phyloP scores from a whole-genome alignment of 1,140 invertebrate species.

The Battus philenor region DNA sequence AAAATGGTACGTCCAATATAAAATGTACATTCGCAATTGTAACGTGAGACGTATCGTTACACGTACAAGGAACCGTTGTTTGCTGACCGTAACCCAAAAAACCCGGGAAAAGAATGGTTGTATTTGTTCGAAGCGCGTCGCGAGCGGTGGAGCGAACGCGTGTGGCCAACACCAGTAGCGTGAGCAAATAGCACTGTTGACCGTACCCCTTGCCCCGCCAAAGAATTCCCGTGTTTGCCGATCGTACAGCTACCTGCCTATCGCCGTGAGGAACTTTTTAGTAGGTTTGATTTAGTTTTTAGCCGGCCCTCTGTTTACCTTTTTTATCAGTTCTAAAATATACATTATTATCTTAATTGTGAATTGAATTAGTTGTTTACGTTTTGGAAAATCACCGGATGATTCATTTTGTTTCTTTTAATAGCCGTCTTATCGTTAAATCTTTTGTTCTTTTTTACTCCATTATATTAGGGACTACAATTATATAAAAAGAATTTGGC shows the following conservation, averaged over 20 bases:
- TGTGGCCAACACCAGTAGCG: constrained; percentile 69
- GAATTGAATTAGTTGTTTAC: constrained; percentile 7
- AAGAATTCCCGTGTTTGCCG: constrained; percentile 51
- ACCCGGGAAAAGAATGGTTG: constrained; percentile 41
- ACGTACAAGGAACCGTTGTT: constrained; percentile 13
- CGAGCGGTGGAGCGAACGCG: constrained; percentile 38
- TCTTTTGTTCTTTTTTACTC: no score
- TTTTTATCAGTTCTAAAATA: constrained; percentile 8
- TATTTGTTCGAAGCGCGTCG: constrained; percentile 38
- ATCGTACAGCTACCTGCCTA: constrained; percentile 33
- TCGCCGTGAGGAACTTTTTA: constrained; percentile 12
- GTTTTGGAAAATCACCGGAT: not conserved
- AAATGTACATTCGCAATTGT: no score
- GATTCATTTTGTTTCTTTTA: constrained; percentile 7
- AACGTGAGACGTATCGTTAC: no score
- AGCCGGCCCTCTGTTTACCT: not conserved
- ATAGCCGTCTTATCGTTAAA: no score
- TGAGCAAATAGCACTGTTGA: constrained; percentile 58
- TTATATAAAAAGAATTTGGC: no score
- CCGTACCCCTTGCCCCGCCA: constrained; percentile 22
- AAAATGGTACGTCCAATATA: no score
- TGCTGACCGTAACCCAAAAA: constrained; percentile 46
- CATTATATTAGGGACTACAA: no score
- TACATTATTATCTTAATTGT: constrained; percentile 13
- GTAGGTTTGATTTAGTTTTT: constrained; percentile 10